Base-by-base conservation (phyloP, 2,113 vertebrate genomes). In the Machaerirhynchus nigripectus region DNA sequence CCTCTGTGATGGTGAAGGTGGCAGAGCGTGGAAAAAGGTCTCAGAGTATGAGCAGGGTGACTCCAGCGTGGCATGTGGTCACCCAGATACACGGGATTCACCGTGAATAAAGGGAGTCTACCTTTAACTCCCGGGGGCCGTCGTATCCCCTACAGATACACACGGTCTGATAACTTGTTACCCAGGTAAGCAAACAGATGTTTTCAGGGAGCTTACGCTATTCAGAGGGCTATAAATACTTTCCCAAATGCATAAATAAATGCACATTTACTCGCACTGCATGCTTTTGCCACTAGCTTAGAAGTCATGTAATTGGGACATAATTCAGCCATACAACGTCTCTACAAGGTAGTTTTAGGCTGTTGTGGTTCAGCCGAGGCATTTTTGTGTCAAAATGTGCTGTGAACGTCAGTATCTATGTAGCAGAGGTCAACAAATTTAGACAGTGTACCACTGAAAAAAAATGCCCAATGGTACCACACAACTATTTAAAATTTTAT, bases 1-100 rank as follows among this genome's bases (percentile, higher is more conserved):
- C 2, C 2, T 13, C 30, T 39, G 23, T 3, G 50, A 1, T 3
- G 33, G 42, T 10, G 52, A 16, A 39, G 13, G 8, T 13, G 20
- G 15, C 23, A 19, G 37, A 44, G 22, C 0, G 4, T 15, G n/a
- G 28, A 7, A 20, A 9, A 42, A 35, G 13, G 5, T 56, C 11
- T 64, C 31, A 1, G 17, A 33, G 24, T 13, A 4, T 1, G 8
- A 50, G n/a, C 1, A 13, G 0, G 1, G 4, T 5, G 57, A 28
- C 30, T 26, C 13, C 53, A 8, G 40, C 1, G 3, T 8, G 53
- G 5, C 9, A 6, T 8, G 10, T 0, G 3, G 39, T 15, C 33
- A 13, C 16, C 8, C 35, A 3, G 31, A 4, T 3, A 11, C 6
- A 1, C 2, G 10, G n/a, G 39, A 9, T 13, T 52, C 37, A 23